Conservation (phyloP, 2,113 vertebrate species). For the Bolborhynchus lineola region DNA sequence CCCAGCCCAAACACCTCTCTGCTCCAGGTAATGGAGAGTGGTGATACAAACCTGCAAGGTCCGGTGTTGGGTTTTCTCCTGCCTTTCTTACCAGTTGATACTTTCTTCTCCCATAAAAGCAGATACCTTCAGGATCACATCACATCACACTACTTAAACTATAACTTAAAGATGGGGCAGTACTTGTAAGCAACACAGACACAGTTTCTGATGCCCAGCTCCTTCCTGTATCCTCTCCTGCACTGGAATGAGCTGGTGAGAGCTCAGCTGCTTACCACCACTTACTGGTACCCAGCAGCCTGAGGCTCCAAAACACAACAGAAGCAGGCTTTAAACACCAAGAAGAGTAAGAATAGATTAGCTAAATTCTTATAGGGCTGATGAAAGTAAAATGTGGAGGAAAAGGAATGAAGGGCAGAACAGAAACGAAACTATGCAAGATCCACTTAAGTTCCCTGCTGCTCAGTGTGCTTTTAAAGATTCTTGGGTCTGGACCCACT, state of each 20-base stretch:
- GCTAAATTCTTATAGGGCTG: background rate
- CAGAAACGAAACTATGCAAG: background rate
- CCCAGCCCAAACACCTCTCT: background rate
- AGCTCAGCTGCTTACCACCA: background rate
- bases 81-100: background rate
- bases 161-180: accelerated
- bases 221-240: background rate
- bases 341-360: background rate
- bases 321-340: background rate
- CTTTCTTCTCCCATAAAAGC: background rate
- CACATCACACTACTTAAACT: background rate
- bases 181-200: background rate
- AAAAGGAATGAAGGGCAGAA: background rate
- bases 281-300: background rate
- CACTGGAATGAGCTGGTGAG: background rate
- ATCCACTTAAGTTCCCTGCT: background rate
- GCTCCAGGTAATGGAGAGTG: background rate
- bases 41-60: too few species aligned
- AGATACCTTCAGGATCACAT: background rate
- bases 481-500: background rate
- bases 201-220: background rate
- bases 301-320: background rate
- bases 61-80: too few species aligned
- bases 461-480: background rate
- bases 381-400: background rate